Conservation (phyloP, 2,113 vertebrate species). For the Ascaphus truei region DNA sequence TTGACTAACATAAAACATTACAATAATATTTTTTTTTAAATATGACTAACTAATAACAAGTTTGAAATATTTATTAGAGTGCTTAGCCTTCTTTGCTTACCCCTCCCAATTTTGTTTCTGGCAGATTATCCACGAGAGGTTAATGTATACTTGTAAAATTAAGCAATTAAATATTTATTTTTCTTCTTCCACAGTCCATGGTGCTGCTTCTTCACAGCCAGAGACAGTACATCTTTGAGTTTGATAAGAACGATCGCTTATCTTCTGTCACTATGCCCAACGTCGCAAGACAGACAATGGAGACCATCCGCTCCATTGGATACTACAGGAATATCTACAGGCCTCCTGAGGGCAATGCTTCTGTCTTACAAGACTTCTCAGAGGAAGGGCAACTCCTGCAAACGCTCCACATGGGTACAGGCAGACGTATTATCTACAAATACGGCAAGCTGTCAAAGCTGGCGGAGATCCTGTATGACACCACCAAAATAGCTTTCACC, state of each 20-base stretch:
- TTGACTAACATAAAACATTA: too few species aligned
- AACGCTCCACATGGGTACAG: slow-evolving; percentile 86
- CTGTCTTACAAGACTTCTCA: slow-evolving; percentile 90
- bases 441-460: slow-evolving; percentile 90
- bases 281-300: slow-evolving; percentile 86
- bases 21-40: too few species aligned
- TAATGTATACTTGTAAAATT: too few species aligned
- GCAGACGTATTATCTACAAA: slow-evolving; percentile 88
- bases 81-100: too few species aligned
- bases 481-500: slow-evolving; percentile 86
- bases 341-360: slow-evolving; percentile 89
- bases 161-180: slow-evolving; percentile 30
- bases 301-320: slow-evolving; percentile 90
- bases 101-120: too few species aligned
- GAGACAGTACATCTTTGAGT: slow-evolving; percentile 96
- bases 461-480: slow-evolving; percentile 90
- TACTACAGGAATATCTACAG: slow-evolving; percentile 95
- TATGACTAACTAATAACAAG: too few species aligned
- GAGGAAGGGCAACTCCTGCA: slow-evolving; percentile 87
- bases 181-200: slow-evolving; percentile 79
- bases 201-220: slow-evolving; percentile 95
- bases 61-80: too few species aligned
- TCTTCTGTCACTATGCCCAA: slow-evolving; percentile 97
- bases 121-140: too few species aligned
- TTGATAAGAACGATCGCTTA: slow-evolving; percentile 90